Percentiles rank a stretch among this genome's conserved stretches.
Evolutionary conservation across 2,888 invertebrate species (phyloP).

Genomic region (Dasysyrphus albostriatus): DNA sequence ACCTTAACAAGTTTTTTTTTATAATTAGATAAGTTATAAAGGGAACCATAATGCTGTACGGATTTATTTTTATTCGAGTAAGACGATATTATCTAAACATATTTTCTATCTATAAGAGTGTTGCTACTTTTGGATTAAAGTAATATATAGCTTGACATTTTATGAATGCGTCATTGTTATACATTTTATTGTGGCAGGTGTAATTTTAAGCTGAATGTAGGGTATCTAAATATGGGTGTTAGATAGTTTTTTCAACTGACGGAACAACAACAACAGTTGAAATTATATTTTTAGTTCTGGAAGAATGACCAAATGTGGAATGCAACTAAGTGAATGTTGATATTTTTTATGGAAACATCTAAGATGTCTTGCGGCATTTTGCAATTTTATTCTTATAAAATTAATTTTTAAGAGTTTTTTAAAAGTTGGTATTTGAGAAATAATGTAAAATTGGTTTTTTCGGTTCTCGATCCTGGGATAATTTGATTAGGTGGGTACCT

Average conservation of each 20-base stretch:
- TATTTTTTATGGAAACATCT: no score
- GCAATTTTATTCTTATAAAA: no score
- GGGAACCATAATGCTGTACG: neutral
- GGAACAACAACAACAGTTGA: neutral
- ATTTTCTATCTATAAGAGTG: neutral
- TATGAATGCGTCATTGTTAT: constrained; percentile 18
- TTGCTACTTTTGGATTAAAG: neutral
- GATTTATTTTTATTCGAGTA: neutral
- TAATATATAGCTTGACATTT: constrained; percentile 1
- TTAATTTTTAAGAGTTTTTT: no score
- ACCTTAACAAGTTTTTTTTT: constrained; percentile 23
- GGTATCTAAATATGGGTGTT: neutral
- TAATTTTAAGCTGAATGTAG: neutral
- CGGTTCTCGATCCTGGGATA: no score
- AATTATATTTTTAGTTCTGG: neutral
- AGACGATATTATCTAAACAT: neutral
- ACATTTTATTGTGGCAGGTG: neutral
- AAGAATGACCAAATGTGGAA: neutral
- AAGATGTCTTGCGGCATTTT: no score
- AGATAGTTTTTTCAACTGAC: neutral
- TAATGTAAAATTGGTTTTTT: no score
- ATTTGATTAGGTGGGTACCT: no score
- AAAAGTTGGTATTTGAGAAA: no score
- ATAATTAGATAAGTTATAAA: constrained; percentile 15
- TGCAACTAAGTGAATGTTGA: neutral